Evolutionary conservation across 2,797 vertebrate species (phyloP).

Genomic region (Rhinophrynus dorsalis): DNA sequence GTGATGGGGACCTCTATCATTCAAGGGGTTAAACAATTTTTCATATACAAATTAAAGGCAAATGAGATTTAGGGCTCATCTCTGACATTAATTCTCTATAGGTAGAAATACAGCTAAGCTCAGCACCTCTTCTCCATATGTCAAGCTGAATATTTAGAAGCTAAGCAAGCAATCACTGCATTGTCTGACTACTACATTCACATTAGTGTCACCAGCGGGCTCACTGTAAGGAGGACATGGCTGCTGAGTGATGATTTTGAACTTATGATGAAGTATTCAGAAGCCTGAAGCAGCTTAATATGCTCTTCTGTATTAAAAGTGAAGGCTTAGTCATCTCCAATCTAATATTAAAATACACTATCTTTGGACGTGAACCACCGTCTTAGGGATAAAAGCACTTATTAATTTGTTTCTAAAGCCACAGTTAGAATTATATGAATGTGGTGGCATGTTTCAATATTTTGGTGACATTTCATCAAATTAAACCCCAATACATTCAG

Average conservation of each 20-base stretch:
- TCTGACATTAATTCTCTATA: neutral
- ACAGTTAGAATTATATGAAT: no score
- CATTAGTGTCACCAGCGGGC: neutral
- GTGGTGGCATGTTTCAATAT: no score
- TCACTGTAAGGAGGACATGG: neutral
- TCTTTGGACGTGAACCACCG: no score
- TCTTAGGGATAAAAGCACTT: no score
- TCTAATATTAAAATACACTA: neutral
- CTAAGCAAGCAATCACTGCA: neutral
- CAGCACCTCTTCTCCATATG: neutral
- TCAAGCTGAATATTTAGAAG: neutral
- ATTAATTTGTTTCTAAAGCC: no score
- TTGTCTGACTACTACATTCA: neutral
- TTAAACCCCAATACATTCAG: no score
- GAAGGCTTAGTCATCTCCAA: neutral
- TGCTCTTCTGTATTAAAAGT: neutral
- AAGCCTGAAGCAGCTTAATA: neutral
- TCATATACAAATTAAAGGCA: no score
- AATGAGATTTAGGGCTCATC: no score
- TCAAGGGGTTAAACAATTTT: no score
- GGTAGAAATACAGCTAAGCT: neutral
- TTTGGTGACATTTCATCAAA: no score
- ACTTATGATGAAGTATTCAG: neutral
- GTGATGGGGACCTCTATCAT: no score
- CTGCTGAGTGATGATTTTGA: neutral